Evolutionary conservation across 2,113 vertebrate species (phyloP), one percentile per base, ranked within the genome.

Genomic region (Sterrhoptilus dennistouni): DNA sequence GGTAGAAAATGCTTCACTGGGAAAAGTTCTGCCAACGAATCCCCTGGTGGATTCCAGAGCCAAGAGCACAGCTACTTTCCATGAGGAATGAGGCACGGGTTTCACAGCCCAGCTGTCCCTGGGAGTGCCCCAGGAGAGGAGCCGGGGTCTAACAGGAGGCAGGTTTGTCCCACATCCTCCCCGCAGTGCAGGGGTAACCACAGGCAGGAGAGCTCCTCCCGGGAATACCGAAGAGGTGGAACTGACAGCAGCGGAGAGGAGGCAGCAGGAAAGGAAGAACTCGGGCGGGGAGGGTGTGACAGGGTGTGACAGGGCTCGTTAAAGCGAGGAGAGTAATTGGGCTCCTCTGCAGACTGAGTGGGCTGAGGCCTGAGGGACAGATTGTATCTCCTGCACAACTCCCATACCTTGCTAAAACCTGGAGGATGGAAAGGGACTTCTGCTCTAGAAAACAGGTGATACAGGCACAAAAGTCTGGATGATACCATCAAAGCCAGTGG

Each of bases 361-460:
- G 86, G 95, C 87, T 87, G 90, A 92, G 65, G 74, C 92, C 93
- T 5, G 53, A 87, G 92, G 96, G 57, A 82, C 65, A 84, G 96
- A 97, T 91, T 35, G 64, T 93, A 96, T 97, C 95, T 71, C 56
- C 3, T 0, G 15, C 45, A 25, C 72, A 71, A 52, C 57, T 96
- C 90, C 69, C 93, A 92, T 53, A 90, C 47, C 56, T 91, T 72
- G 92, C 86, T 89, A 81, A 95, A 94, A 65, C n/a, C 69, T 20
- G 25, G 0, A 47, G 42, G 25, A 56, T 25, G 49, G 65, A 53
- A 80, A 49, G 52, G 49, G 61, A 69, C 9, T 83, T 83, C 13
- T 44, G 2, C 31, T 64, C 27, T 7, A 75, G 14, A 88, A 65
- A 80, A 76, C 36, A 57, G 29, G 49, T 57, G 82, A 74, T 25